A percentile compares a stretch with the other conserved stretches of the same genome.
Conservation (phyloP, 2,113 vertebrate genomes). For the Phalacrocorax carbo region DNA sequence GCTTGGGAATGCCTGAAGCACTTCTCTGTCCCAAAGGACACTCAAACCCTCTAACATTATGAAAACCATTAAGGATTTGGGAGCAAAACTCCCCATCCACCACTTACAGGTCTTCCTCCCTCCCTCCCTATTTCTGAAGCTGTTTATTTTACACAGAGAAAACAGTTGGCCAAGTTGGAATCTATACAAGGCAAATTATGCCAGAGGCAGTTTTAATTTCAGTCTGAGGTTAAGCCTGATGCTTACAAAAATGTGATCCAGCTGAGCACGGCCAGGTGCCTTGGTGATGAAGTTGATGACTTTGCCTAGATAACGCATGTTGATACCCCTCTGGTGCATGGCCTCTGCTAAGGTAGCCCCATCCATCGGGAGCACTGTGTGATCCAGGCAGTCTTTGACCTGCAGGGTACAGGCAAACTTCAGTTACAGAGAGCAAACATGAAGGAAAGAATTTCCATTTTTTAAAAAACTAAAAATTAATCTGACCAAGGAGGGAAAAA, state of each 20-base stretch:
- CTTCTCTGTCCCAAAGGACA: background rate
- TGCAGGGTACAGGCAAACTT: conserved; percentile 21
- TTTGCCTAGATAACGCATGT: conserved; percentile 92
- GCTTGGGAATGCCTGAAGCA: background rate
- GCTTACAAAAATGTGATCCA: conserved; percentile 93
- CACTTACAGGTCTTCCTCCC: background rate
- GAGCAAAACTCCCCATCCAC: background rate
- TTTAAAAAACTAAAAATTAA: too few relatives aligned
- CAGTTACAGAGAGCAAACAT: background rate
- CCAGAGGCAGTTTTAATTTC: background rate
- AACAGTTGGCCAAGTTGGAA: background rate
- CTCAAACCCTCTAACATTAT: background rate
- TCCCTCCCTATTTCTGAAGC: background rate
- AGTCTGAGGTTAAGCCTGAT: background rate
- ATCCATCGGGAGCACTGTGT: conserved; percentile 92
- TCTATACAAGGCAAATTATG: background rate
- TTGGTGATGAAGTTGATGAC: conserved; percentile 87
- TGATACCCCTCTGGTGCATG: conserved; percentile 95
- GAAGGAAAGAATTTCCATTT: background rate
- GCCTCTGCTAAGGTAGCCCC: conserved; percentile 90
- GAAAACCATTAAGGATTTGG: background rate
- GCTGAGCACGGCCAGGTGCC: conserved; percentile 83
- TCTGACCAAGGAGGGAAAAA: background rate
- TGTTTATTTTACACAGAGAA: background rate
- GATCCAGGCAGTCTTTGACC: conserved; percentile 97